phyloP scores from a whole-genome alignment of 2,797 vertebrate species.

The Columba guinea region DNA sequence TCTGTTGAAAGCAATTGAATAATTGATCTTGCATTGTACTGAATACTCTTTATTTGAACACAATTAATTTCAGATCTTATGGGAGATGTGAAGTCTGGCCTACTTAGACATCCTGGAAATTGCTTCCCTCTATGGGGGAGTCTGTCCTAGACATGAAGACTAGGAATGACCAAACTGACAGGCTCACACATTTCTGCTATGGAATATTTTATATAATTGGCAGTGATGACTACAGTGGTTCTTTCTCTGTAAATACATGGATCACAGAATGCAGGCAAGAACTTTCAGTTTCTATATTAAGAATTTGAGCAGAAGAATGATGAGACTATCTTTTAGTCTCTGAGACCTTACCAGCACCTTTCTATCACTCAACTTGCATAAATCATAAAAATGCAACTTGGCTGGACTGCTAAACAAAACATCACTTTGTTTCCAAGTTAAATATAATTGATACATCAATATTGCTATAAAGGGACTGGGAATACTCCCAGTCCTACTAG shows the following conservation, averaged over 20 bases:
- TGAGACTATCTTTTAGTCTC: not conserved
- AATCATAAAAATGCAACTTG: not conserved
- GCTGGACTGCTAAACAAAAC: not conserved
- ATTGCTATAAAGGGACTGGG: not conserved
- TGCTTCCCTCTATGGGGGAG: not conserved
- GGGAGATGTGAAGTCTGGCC: not conserved
- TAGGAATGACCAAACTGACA: not conserved
- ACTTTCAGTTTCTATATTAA: not conserved
- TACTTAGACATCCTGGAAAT: not conserved
- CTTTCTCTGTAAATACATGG: not conserved
- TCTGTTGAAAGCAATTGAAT: not conserved
- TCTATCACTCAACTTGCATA: not conserved
- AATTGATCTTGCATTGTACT: not conserved
- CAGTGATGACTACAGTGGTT: not conserved
- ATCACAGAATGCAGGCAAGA: not conserved
- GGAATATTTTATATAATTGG: not conserved
- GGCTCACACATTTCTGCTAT: not conserved
- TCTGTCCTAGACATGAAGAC: not conserved
- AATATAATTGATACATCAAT: not conserved
- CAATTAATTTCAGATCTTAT: not conserved
- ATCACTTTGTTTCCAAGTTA: not conserved
- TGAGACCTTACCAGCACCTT: not conserved
- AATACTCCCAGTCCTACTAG: not conserved
- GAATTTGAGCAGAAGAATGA: not conserved
- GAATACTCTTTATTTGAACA: not conserved